Conservation (phyloP, 2,113 vertebrate genomes). For the Sarotherodon lohbergeri region DNA sequence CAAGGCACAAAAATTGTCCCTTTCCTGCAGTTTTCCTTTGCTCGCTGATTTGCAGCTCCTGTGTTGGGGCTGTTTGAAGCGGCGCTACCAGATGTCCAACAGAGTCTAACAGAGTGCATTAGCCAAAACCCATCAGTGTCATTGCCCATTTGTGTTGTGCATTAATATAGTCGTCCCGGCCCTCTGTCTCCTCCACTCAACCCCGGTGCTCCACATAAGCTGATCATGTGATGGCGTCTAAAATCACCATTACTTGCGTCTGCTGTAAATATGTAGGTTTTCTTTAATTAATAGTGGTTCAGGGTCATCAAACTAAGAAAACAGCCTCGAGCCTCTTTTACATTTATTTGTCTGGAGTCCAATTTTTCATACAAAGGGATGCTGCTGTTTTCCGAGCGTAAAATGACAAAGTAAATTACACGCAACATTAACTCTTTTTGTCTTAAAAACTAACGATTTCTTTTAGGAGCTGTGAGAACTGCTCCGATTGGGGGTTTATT, state of each 20-base stretch:
- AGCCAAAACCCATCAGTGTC: not conserved
- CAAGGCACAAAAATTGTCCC: not conserved
- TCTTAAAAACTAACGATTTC: not conserved
- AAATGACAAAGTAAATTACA: conserved; percentile 16
- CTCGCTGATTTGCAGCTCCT: not conserved
- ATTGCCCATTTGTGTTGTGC: not conserved
- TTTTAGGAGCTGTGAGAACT: not conserved
- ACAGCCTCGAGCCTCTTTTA: not conserved
- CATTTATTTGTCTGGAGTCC: conserved; percentile 10
- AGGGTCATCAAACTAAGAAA: not conserved
- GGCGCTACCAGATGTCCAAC: not conserved
- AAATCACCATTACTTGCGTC: not conserved
- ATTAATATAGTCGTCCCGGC: not conserved
- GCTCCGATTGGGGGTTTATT: not conserved
- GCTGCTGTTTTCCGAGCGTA: not conserved
- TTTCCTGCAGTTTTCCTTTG: not conserved
- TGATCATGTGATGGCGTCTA: not conserved
- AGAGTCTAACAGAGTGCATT: not conserved
- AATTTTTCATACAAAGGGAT: not conserved
- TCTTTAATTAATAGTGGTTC: not conserved
- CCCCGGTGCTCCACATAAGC: not conserved
- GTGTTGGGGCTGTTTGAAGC: not conserved
- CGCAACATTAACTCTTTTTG: not conserved
- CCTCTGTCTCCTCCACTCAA: not conserved
- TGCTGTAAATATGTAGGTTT: not conserved